Evolutionary conservation across 2,888 invertebrate genomes (phyloP), one percentile per base, ranked within the genome.

Genomic region (Lasioglossum vierecki): DNA sequence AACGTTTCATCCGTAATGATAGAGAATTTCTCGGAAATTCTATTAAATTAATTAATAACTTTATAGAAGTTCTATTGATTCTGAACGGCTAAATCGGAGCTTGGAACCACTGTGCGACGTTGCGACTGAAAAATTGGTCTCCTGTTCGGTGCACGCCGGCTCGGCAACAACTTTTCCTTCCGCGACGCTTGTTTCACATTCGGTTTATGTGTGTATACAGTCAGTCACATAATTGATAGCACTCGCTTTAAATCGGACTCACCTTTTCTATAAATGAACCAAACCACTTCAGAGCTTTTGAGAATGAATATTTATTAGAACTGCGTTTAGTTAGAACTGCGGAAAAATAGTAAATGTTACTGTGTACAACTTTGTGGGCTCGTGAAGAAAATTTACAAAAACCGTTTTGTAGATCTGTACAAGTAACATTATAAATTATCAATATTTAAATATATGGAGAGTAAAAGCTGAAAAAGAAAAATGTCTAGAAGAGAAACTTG

Each of bases 91-190:
- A n/a, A 57, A 57, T 57, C n/a, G 11, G 8, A 57, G n/a, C 57
- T 57, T 57, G 57, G 57, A 57, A n/a, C 57, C 57, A n/a, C 30
- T 30, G 44, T 73, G 49, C 79, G 30, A 15, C 66, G 72, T 68
- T 15, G 53, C 8, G 76, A 73, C 71, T 76, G 82, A 53, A 76
- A 83, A 82, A 81, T 83, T 82, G 83, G 82, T 83, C 82, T 81
- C 57, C 82, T 57, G 49, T 57, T 49, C 72, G 44, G 46, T 71
- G 49, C 71, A 39, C 22, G 49, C 41, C 46, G 46, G 46, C 15
- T 22, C 39, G 18, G 41, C 22, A 15, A 39, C 18, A 30, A 5
- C 15, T 66, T 75, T 44, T 39, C n/a, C 46, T 30, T 9, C 18
- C 18, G 18, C 30, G 30, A 30, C 44, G 4, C 15, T 44, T 63